These are phyloP conservation scores for Triplophysa rosa DNA, from an alignment of 2,113 vertebrate species.

Conservation along the genomic window DNA sequence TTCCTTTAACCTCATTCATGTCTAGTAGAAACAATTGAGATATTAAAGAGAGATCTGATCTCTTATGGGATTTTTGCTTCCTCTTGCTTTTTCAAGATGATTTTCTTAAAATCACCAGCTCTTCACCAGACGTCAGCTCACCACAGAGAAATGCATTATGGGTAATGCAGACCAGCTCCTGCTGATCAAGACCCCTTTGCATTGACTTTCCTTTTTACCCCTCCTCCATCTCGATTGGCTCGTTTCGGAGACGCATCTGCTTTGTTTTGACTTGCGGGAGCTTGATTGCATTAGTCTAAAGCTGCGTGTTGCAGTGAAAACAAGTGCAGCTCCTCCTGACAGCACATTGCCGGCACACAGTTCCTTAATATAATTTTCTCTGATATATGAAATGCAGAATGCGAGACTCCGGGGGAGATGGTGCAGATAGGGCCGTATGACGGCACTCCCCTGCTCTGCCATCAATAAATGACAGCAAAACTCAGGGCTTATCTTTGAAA, in stretches of 20 bases:
- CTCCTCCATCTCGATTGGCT: not conserved
- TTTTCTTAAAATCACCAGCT: slow-evolving; percentile 30
- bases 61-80: not conserved
- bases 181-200: slow-evolving; percentile 41
- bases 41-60: too few species aligned
- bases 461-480: not conserved
- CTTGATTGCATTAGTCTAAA: slow-evolving; percentile 71
- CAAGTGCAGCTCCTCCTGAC: slow-evolving; percentile 66
- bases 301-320: slow-evolving; percentile 65
- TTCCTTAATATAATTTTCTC: slow-evolving; percentile 72
- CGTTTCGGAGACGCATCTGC: slow-evolving; percentile 61
- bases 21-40: too few species aligned
- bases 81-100: too few species aligned
- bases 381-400: slow-evolving; percentile 73
- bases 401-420: slow-evolving; percentile 63
- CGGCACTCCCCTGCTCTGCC: slow-evolving; percentile 33
- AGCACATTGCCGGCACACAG: slow-evolving; percentile 59
- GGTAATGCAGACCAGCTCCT: slow-evolving; percentile 31
- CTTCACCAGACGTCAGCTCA: slow-evolving; percentile 22
- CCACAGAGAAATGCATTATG: slow-evolving; percentile 42
- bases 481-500: slow-evolving; percentile 8
- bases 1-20: too few species aligned
- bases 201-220: slow-evolving; percentile 39
- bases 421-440: slow-evolving; percentile 62
- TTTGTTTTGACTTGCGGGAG: slow-evolving; percentile 67